Evolutionary conservation across 2,113 vertebrate species (phyloP).

Genomic region (Epinephelus moara): DNA sequence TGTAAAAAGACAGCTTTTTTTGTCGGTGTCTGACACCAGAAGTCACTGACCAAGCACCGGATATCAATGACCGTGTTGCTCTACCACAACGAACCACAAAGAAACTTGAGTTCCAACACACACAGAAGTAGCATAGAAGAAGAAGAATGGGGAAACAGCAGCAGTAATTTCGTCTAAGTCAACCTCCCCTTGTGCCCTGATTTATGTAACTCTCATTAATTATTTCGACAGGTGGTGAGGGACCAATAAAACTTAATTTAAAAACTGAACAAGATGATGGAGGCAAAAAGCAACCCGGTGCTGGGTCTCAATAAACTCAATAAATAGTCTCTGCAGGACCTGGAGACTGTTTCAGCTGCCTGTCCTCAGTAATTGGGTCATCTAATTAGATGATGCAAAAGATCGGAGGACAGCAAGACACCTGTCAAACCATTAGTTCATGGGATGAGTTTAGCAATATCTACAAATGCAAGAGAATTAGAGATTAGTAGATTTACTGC

Average conservation of each 20-base stretch:
- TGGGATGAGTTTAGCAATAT: too few species aligned
- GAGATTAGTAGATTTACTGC: too few species aligned
- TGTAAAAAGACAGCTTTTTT: too few species aligned
- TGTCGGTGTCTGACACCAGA: too few species aligned
- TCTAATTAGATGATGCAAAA: not conserved
- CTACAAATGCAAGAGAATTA: not conserved
- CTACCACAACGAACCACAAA: too few species aligned
- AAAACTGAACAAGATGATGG: not conserved
- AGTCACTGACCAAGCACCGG: too few species aligned
- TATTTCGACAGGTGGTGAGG: not conserved
- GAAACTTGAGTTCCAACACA: too few species aligned
- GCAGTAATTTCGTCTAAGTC: not conserved
- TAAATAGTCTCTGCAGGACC: not conserved
- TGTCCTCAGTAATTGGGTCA: not conserved
- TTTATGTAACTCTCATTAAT: conserved; percentile 3
- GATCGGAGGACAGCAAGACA: not conserved
- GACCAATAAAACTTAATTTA: conserved; percentile 6
- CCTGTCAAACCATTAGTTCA: too few species aligned
- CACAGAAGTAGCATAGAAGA: too few species aligned
- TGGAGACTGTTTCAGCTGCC: not conserved
- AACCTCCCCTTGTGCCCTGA: not conserved
- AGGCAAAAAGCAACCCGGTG: not conserved
- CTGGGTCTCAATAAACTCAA: not conserved
- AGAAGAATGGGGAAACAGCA: not conserved
- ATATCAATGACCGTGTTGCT: too few species aligned